phyloP scores from a whole-genome alignment of 2,797 vertebrate species.

The Aldrovandia affinis region DNA sequence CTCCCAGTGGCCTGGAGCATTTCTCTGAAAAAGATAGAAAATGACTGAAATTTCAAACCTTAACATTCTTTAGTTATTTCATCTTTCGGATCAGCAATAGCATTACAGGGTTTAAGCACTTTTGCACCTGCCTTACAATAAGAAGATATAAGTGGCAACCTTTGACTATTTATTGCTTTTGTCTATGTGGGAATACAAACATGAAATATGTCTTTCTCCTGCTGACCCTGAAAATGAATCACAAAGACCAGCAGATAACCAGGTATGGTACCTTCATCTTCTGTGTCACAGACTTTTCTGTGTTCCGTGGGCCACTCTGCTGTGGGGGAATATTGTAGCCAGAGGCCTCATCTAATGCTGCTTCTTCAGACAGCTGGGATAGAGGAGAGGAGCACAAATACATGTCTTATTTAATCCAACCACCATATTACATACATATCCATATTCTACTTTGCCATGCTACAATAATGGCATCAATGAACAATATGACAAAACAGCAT shows the following conservation, averaged over 20 bases:
- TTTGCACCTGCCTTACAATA: background rate
- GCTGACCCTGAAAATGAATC: background rate
- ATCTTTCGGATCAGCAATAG: background rate
- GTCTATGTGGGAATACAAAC: background rate
- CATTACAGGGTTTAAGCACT: background rate
- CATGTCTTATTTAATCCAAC: background rate
- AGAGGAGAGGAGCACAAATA: constrained; percentile 22
- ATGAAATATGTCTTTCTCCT: too few species aligned
- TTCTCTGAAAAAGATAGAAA: background rate
- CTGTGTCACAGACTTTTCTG: constrained; percentile 55
- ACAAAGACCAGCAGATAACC: background rate
- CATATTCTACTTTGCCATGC: background rate
- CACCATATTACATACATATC: background rate
- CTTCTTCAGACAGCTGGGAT: constrained; percentile 88
- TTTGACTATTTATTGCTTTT: background rate
- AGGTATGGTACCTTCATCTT: constrained; percentile 60
- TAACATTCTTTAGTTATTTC: background rate
- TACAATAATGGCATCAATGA: constrained; percentile 19
- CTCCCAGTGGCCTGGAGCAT: background rate
- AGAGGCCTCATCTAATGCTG: constrained; percentile 87
- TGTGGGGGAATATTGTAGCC: constrained; percentile 90
- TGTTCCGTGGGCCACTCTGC: constrained; percentile 68
- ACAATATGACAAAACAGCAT: constrained; percentile 53
- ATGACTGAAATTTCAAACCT: background rate
- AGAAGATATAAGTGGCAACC: background rate